These are phyloP conservation scores for Magallana angulata DNA, from an alignment of 1,140 invertebrate genomes.

Conservation along the genomic window DNA sequence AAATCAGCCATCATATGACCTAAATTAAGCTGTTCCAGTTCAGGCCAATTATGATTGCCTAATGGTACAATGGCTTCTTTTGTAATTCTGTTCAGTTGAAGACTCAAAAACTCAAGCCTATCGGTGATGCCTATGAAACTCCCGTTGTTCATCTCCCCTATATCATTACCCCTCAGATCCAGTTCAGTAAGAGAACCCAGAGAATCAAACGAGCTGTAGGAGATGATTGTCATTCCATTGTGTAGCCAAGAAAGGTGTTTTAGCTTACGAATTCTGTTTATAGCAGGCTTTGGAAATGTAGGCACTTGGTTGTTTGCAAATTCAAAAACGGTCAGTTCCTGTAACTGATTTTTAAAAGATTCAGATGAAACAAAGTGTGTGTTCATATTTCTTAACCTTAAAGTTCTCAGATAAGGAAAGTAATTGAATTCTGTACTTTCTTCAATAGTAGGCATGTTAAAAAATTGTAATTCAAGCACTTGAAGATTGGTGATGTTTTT, in stretches of 20 bases:
- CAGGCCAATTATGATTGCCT: slow-evolving; percentile 49
- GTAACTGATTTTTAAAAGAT: slow-evolving; percentile 51
- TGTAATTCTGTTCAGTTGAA: slow-evolving; percentile 94
- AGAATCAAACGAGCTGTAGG: slow-evolving; percentile 48
- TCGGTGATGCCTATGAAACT: slow-evolving; percentile 90
- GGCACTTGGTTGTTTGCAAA: slow-evolving; percentile 48
- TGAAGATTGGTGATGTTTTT: slow-evolving; percentile 55
- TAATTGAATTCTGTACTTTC: slow-evolving; percentile 39
- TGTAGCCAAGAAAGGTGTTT: slow-evolving; percentile 50
- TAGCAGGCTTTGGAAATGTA: slow-evolving; percentile 48
- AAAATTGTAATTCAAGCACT: slow-evolving; percentile 63
- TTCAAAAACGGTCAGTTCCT: slow-evolving; percentile 56
- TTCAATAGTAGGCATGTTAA: slow-evolving; percentile 41
- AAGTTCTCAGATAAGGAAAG: slow-evolving; percentile 57
- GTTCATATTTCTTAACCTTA: slow-evolving; percentile 56
- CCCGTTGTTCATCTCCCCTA: slow-evolving; percentile 86
- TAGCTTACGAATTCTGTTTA: slow-evolving; percentile 51
- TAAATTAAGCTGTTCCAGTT: slow-evolving; percentile 88
- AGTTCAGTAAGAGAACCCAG: slow-evolving; percentile 61
- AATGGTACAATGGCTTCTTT: slow-evolving; percentile 81
- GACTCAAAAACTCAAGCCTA: slow-evolving; percentile 92
- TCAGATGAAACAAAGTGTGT: slow-evolving; percentile 39
- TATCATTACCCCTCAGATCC: slow-evolving; percentile 89
- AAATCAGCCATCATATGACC: slow-evolving; percentile 83
- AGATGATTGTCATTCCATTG: slow-evolving; percentile 52